These are phyloP conservation scores for Chaetophractus vellerosus DNA, from an alignment of 2,797 vertebrate species.

Conservation along the genomic window DNA sequence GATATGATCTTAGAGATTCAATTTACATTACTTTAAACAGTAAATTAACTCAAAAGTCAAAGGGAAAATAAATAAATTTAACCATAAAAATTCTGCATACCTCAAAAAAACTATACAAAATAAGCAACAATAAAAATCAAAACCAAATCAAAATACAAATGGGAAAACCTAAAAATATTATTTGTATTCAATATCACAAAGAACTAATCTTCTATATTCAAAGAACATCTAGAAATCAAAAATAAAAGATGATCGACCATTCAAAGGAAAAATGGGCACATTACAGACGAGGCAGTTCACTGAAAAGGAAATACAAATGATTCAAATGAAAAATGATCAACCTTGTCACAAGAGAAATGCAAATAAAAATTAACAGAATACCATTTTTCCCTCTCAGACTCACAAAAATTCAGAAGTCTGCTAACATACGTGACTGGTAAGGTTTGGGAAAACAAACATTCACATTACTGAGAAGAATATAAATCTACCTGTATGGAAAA, in stretches of 20 bases:
- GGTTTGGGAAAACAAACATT: slow-evolving; percentile 26
- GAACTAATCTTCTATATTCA: background rate
- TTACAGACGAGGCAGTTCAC: background rate
- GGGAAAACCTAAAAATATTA: slow-evolving; percentile 7
- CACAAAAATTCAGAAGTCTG: background rate
- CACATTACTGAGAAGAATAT: background rate
- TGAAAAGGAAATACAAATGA: slow-evolving; percentile 6
- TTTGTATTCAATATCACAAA: background rate
- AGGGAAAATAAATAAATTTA: slow-evolving; percentile 56
- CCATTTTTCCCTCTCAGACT: background rate
- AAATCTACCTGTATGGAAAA: background rate
- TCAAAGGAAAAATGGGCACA: slow-evolving; percentile 15
- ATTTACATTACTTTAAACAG: slow-evolving; percentile 46
- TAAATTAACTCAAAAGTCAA: slow-evolving; percentile 18
- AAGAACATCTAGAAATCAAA: slow-evolving; percentile 1
- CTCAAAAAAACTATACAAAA: slow-evolving; percentile 13
- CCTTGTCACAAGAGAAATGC: slow-evolving; percentile 20
- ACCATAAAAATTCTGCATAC: background rate
- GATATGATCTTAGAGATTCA: slow-evolving; percentile 6
- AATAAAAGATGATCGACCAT: background rate
- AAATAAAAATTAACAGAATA: slow-evolving; percentile 44
- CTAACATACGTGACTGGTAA: background rate
- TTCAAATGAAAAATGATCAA: slow-evolving; percentile 25
- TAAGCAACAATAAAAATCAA: background rate
- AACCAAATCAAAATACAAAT: background rate